phyloP scores from a whole-genome alignment of 2,113 vertebrate genomes.

The Orycteropus afer region DNA sequence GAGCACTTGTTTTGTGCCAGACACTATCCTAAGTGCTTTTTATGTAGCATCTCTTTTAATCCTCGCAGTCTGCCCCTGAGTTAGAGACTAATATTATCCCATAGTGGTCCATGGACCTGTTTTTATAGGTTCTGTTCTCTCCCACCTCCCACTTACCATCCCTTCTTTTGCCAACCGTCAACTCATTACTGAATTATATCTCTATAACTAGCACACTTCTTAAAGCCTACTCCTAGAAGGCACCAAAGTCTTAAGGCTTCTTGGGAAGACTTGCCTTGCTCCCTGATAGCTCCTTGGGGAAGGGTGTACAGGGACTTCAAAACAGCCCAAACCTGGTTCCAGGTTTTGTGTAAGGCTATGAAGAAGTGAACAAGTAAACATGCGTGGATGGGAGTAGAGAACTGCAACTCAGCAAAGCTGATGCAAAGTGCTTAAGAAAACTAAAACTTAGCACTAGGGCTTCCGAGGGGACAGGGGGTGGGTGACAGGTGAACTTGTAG shows the following conservation, averaged over 20 bases:
- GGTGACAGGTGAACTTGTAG: neutral
- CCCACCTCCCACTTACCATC: neutral
- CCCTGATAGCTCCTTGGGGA: neutral
- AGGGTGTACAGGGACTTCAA: neutral
- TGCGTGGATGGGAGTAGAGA: neutral
- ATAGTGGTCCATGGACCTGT: neutral
- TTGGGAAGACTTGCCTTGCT: neutral
- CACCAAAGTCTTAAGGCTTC: neutral
- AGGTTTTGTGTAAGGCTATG: neutral
- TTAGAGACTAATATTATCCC: conserved; percentile 5
- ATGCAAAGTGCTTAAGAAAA: neutral
- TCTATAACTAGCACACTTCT: neutral
- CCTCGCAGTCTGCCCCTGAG: neutral
- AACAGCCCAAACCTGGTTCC: neutral
- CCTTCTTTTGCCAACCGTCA: neutral
- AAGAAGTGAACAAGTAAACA: neutral
- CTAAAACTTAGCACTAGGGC: neutral
- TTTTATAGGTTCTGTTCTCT: neutral
- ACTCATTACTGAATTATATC: neutral
- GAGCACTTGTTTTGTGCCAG: conserved; percentile 70
- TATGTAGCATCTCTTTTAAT: conserved; percentile 68
- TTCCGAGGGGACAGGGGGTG: accelerated
- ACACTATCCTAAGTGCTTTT: conserved; percentile 64
- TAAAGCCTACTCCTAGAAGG: neutral
- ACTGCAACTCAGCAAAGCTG: neutral